These are phyloP conservation scores for Cyprinus carpio DNA, from an alignment of 2,113 vertebrate genomes.

Conservation along the genomic window DNA sequence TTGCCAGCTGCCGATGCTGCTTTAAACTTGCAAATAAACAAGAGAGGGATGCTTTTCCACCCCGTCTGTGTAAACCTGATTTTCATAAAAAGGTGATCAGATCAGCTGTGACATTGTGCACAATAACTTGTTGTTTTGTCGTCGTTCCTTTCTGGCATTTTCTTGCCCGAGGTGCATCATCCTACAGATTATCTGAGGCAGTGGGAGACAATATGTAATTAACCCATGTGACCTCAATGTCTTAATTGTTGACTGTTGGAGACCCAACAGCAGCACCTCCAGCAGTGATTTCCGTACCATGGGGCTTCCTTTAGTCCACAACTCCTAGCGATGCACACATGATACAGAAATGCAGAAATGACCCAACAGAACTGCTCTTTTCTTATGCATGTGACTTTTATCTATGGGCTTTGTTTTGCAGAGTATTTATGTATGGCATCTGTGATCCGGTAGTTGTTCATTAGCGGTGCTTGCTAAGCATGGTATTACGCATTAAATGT, in stretches of 20 bases:
- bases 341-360: slow-evolving; percentile 34
- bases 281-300: slow-evolving; percentile 44
- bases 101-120: slow-evolving; percentile 54
- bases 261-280: slow-evolving; percentile 63
- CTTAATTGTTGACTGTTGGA: slow-evolving; percentile 85
- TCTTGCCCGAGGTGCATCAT: slow-evolving; percentile 80
- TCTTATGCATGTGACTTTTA: slow-evolving; percentile 13
- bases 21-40: slow-evolving; percentile 62
- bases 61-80: slow-evolving; percentile 55
- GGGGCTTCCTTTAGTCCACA: slow-evolving; percentile 31
- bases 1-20: slow-evolving; percentile 58
- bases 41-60: slow-evolving; percentile 35
- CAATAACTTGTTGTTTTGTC: slow-evolving; percentile 49
- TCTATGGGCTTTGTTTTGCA: neutral
- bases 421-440: neutral
- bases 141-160: slow-evolving; percentile 57
- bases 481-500: neutral
- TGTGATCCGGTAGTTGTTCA: neutral
- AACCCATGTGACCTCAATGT: slow-evolving; percentile 82
- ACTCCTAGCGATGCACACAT: slow-evolving; percentile 38
- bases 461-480: neutral
- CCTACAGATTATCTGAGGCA: slow-evolving; percentile 81
- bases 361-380: neutral
- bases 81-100: slow-evolving; percentile 64
- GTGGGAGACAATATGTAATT: slow-evolving; percentile 89